Evolutionary conservation across 2,888 invertebrate genomes (phyloP), one percentile per base, ranked within the genome.

Genomic region (Brachypterus glaber): DNA sequence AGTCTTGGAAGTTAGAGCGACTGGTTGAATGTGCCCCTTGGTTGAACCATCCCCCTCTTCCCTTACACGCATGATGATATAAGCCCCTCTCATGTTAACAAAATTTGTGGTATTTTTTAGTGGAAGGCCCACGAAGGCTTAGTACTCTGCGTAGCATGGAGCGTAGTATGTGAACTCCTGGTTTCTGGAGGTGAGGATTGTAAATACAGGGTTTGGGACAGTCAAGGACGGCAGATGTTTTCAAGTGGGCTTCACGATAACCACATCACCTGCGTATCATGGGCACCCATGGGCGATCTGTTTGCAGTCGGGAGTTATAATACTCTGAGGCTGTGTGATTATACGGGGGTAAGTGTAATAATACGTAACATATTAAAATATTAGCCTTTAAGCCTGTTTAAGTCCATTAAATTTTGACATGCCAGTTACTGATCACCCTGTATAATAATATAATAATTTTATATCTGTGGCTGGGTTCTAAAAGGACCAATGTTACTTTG

Each of bases 161-260:
- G 96, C 63, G 80, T 87, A 0, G 84, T 85, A 48, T 89, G 91
- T 49, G 85, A 89, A 47, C 71, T 95, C 4, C 79, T 99, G 16
- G 80, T 92, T 9, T 95, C 97, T 3, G 97, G 97, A 0, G 91
- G 92, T 33, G 96, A 98, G 69, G 98, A 99, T 65, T 91, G 91
- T 46, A 67, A 70, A 32, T 70, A 69, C 38, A 64, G 78, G 74
- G 80, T 96, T 13, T 98, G 97, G 97, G 95, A 98, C 63, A 70
- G 76, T 0, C 89, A 82, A 61, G 96, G 97, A 0, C 79, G 88
- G 42, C 82, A 81, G 58, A 70, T 98, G 51, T 97, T 83, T 60
- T 79, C 79, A 29, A 95, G 95, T 57, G 73, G 78, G 1, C 69
- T 77, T 12, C 89, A 92, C 59, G 90, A 92, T 50, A 83, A 89